These are phyloP conservation scores for Tachypleus tridentatus DNA, from an alignment of 1,140 invertebrate species.

Conservation along the genomic window DNA sequence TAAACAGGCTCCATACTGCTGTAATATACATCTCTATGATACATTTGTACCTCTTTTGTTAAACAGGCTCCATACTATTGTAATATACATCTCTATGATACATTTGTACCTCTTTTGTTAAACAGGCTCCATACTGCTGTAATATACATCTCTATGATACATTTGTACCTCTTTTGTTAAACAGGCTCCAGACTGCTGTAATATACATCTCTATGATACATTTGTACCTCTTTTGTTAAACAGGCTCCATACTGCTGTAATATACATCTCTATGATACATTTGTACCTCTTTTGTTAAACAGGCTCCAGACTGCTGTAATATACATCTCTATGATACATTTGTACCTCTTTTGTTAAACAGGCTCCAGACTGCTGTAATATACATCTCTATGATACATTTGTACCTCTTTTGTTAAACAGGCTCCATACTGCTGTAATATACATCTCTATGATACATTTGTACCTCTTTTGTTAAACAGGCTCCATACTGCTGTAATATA, in stretches of 20 bases:
- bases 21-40: constrained; percentile 50
- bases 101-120: constrained; percentile 51
- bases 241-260: constrained; percentile 49
- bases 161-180: constrained; percentile 50
- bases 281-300: constrained; percentile 49
- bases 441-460: constrained; percentile 52
- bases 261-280: constrained; percentile 49
- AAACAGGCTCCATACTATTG: constrained; percentile 46
- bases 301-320: constrained; percentile 50
- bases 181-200: constrained; percentile 49
- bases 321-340: constrained; percentile 50
- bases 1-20: constrained; percentile 46
- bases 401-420: constrained; percentile 49
- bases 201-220: constrained; percentile 48
- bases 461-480: constrained; percentile 48
- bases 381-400: constrained; percentile 51
- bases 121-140: constrained; percentile 49
- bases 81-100: constrained; percentile 49
- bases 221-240: constrained; percentile 51
- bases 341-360: constrained; percentile 48
- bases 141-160: constrained; percentile 48
- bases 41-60: constrained; percentile 53
- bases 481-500: constrained; percentile 47
- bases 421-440: constrained; percentile 47
- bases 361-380: constrained; percentile 49